phyloP scores from a whole-genome alignment of 2,888 invertebrate species.

The Pachydiplax longipennis region DNA sequence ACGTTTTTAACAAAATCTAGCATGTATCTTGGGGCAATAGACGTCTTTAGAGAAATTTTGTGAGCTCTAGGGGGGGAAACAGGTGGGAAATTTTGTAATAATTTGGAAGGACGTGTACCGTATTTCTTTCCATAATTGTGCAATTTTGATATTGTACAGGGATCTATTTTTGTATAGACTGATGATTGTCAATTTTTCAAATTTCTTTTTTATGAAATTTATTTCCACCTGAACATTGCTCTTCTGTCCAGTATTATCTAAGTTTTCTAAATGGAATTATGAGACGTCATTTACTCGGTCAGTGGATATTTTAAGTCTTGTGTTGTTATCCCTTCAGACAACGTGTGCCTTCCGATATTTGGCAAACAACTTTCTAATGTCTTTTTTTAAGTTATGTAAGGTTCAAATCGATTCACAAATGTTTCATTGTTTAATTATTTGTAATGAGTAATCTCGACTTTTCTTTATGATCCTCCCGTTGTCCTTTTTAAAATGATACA shows the following conservation, averaged over 20 bases:
- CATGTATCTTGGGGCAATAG: conserved; percentile 67
- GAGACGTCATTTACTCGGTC: conserved; percentile 48
- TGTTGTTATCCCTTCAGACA: neutral
- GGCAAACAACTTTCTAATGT: conserved; percentile 50
- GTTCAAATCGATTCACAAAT: neutral
- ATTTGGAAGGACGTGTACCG: conserved; percentile 47
- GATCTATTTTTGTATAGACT: conserved; percentile 56
- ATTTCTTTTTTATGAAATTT: conserved; percentile 36
- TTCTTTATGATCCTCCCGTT: conserved; percentile 19
- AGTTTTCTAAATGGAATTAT: conserved; percentile 53
- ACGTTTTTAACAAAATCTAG: conserved; percentile 57
- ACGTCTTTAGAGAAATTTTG: conserved; percentile 64
- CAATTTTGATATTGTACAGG: conserved; percentile 53
- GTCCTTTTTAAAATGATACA: conserved; percentile 26
- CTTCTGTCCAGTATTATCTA: conserved; percentile 56
- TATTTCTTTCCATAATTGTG: conserved; percentile 48
- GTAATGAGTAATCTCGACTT: conserved; percentile 16
- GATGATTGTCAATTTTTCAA: conserved; percentile 46
- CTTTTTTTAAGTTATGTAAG: conserved; percentile 49
- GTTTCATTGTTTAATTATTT: conserved; percentile 22
- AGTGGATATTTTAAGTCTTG: neutral
- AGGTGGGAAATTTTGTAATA: conserved; percentile 50
- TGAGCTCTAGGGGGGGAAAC: conserved; percentile 48
- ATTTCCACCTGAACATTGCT: conserved; percentile 50
- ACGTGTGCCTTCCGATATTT: conserved; percentile 27